Base-by-base conservation (phyloP, 2,888 invertebrate species). In the Cancer borealis region DNA sequence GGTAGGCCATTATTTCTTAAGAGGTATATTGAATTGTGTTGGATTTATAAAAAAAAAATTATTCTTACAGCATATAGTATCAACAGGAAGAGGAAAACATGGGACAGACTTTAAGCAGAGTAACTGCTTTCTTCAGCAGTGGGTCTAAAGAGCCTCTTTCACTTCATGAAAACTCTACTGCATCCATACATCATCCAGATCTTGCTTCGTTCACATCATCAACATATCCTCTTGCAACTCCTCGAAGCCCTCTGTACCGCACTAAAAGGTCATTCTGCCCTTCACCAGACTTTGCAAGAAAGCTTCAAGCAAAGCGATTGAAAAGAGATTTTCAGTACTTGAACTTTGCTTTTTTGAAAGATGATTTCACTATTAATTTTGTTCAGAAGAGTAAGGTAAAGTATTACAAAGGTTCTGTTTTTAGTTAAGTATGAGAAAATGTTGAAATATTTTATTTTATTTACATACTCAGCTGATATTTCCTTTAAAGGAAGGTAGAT, bases 331-430 rank as follows among this genome's bases (percentile, higher is more conserved):
- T 45, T 0, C 73, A 73, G 10, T 90, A 92, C 46, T 60, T 90
- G 26, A 60, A 94, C 45, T 92, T 92, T 73, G 90, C 94, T 3
- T 45, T 94, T 30, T 46, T 94, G 39, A 84, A 45, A 12, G 84
- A 92, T 84, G 92, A 94, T 39, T 30, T 39, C 54, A 92, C 94
- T 8, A 92, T 94, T 26, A 46, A 54, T 45, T 94, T 88, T 92
- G n/a, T 94, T 73, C 49, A 84, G 88, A 79, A 89, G 3, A 94
- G 90, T 39, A 94, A 94, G 90, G 94, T 94, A 26, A 89, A 66
- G 88, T 73, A 46, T 46, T 47, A n/a, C 26, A 49, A 17, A n/a
- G 26, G 17, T 92, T 26, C 47, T 21, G 45, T 73, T 73, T 73
- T 49, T 17, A 12, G 10, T 47, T 49, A 26, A 66, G 30, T 14